Evolutionary conservation across 2,888 invertebrate species (phyloP).

Genomic region (Gandaritis pyraliata): DNA sequence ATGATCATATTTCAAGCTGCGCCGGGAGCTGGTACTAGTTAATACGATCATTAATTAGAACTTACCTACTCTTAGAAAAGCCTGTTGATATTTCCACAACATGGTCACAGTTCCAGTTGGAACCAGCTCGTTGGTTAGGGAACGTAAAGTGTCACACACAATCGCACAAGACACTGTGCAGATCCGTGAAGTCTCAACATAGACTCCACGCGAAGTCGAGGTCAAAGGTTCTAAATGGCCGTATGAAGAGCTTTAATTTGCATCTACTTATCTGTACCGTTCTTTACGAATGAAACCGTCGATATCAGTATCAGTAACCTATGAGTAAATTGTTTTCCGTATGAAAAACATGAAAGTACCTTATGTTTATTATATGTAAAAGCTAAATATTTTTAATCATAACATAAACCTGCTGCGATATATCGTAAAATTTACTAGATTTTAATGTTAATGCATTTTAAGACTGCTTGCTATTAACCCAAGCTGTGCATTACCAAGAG

Average conservation of each 20-base stretch:
- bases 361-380: conserved; percentile 3
- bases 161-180: too few relatives aligned
- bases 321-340: neutral
- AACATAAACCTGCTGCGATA: conserved; percentile 6
- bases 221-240: too few relatives aligned
- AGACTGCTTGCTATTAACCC: conserved; percentile 4
- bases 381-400: neutral
- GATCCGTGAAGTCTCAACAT: too few relatives aligned
- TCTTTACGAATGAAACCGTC: too few relatives aligned
- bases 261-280: too few relatives aligned
- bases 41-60: conserved; percentile 38
- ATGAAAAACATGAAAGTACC: too few relatives aligned
- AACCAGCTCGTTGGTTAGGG: too few relatives aligned
- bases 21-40: conserved; percentile 42
- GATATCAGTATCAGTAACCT: neutral
- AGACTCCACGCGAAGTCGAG: too few relatives aligned
- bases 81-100: neutral
- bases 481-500: conserved; percentile 2
- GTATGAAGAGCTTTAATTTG: too few relatives aligned
- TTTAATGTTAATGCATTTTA: conserved; percentile 26
- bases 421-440: conserved; percentile 8
- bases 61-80: conserved; percentile 4
- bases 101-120: too few relatives aligned
- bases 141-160: too few relatives aligned
- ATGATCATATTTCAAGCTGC: conserved; percentile 43